Evolutionary conservation across 2,888 invertebrate genomes (phyloP), one percentile per base, ranked within the genome.

Genomic region (Caenorhabditis zanzibari): DNA sequence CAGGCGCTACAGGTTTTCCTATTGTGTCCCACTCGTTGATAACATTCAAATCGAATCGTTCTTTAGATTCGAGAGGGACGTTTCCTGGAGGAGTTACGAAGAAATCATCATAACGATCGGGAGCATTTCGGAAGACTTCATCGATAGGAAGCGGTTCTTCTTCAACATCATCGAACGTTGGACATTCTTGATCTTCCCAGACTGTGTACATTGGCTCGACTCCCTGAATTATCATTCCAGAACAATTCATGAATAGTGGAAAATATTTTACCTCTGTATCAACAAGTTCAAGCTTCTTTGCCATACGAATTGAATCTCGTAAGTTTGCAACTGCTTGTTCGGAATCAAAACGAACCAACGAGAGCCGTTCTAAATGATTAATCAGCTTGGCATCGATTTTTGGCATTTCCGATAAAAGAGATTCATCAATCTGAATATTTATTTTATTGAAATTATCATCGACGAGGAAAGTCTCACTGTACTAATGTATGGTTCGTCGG

Each of bases 1-100:
- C 49, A 5, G 83, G 85, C 1, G 80, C 80, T 12, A 59, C 52
- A 2, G 79, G 68, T 22, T 75, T 81, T 24, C 87, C 86, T 22
- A 81, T 61, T 12, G 61, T 81, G 71, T 87, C 87, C 87, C 88
- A 88, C 59, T 88, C 80, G 69, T 88, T 88, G 74, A 88, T 86
- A 12, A 85, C 61, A 5, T 69, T 63, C 69, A 86, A 58, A 68
- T 88, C 83, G 38, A 88, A 77, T 44, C 72, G 49, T 24, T 82
- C 81, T 1, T 75, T 73, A 12, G 80, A 82, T 49, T 86, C 87
- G 10, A 88, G 75, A 1, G 88, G 87, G 6, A 88, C 76, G 69
- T 88, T 88, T 28, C 88, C 88, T 5, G 88, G 88, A 4, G 88
- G 88, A 3, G 88, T 88, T n/a, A 86, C 86, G 56, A 88, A 88